These are phyloP conservation scores for Gasteruption jaculator DNA, from an alignment of 2,888 invertebrate genomes.

Conservation along the genomic window DNA sequence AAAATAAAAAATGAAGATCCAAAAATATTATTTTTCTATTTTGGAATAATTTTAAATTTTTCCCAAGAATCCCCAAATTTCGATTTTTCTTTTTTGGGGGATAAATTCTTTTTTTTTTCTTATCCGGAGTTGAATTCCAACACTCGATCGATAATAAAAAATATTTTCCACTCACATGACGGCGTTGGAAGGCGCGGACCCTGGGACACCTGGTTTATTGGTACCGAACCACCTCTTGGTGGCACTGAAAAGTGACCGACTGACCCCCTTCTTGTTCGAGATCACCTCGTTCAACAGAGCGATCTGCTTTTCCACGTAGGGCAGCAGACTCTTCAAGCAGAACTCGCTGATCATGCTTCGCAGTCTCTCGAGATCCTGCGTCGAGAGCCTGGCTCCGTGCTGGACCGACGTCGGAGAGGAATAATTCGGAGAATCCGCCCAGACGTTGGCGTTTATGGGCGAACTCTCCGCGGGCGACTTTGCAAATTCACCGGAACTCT, in stretches of 20 bases:
- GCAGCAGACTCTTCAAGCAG: conserved; percentile 78
- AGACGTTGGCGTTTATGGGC: conserved; percentile 56
- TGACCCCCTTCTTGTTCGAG: conserved; percentile 86
- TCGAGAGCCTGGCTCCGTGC: conserved; percentile 75
- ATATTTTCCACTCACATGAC: conserved; percentile 68
- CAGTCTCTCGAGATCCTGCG: conserved; percentile 80
- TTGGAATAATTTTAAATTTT: too few species aligned
- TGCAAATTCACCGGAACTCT: conserved; percentile 22
- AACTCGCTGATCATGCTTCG: conserved; percentile 84
- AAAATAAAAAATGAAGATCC: too few species aligned
- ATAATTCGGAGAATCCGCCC: conserved; percentile 56
- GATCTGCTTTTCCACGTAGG: conserved; percentile 89
- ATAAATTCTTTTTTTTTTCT: background rate
- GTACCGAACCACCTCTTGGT: conserved; percentile 95
- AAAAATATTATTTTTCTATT: too few species aligned
- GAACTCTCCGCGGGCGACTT: conserved; percentile 24
- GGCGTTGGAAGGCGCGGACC: conserved; percentile 66
- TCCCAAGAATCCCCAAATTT: too few species aligned
- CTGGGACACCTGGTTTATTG: conserved; percentile 73
- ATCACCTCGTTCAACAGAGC: conserved; percentile 72
- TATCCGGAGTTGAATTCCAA: too few species aligned
- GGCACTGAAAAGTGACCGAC: conserved; percentile 87
- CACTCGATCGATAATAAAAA: background rate
- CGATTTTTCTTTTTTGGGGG: too few species aligned
- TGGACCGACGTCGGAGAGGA: conserved; percentile 56